These are phyloP conservation scores for Chauna torquata DNA, from an alignment of 2,113 vertebrate species.

Conservation along the genomic window DNA sequence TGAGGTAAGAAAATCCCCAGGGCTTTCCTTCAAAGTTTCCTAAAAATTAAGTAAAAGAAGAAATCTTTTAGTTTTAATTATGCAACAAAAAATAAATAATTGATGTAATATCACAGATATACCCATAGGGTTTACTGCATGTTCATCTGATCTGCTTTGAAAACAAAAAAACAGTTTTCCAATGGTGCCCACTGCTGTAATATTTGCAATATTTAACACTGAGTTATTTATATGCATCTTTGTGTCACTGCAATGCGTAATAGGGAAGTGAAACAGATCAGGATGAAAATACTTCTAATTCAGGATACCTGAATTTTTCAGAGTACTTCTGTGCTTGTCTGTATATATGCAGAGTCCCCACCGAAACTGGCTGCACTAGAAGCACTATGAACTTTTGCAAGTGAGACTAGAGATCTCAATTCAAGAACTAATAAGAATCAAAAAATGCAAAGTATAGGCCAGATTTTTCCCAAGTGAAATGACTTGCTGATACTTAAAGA, in stretches of 20 bases:
- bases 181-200: neutral
- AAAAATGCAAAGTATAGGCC: neutral
- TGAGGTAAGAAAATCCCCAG: slow-evolving; percentile 84
- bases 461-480: neutral
- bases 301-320: neutral
- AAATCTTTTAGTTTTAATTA: neutral
- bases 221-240: neutral
- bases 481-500: neutral
- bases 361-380: neutral
- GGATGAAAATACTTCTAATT: neutral
- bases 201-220: neutral
- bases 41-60: slow-evolving; percentile 69
- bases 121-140: neutral
- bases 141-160: neutral
- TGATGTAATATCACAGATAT: neutral
- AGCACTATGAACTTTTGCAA: neutral
- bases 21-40: slow-evolving; percentile 90
- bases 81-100: neutral
- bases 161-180: neutral
- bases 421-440: neutral
- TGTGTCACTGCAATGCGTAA: neutral
- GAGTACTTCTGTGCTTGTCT: neutral
- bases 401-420: neutral
- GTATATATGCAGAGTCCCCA: neutral
- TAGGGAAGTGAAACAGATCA: neutral